Percentiles rank a stretch among this genome's conserved stretches.
These are phyloP conservation scores for Brachionichthys hirsutus DNA, from an alignment of 2,113 vertebrate species.

Conservation along the genomic window DNA sequence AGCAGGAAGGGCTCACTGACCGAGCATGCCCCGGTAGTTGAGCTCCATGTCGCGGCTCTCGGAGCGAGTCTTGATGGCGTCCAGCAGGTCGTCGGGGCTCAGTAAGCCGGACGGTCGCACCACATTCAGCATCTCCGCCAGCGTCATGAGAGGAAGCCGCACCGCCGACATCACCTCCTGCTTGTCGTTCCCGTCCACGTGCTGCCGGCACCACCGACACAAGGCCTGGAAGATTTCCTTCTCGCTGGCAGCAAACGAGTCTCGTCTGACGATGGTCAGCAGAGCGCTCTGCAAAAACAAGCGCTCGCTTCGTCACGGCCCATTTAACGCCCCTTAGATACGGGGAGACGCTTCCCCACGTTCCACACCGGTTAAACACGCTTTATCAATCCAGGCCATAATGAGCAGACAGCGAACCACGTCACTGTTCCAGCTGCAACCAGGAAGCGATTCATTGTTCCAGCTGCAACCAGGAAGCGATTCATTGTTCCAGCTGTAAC, in stretches of 20 bases:
- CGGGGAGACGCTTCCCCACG: too few relatives aligned
- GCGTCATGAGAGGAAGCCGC: slow-evolving; percentile 94
- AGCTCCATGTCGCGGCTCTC: slow-evolving; percentile 99
- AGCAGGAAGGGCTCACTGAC: slow-evolving; percentile 75
- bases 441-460: too few relatives aligned
- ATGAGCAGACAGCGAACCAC: too few relatives aligned
- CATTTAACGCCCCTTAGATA: too few relatives aligned
- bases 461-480: too few relatives aligned
- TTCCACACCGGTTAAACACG: too few relatives aligned
- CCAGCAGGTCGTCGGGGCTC: slow-evolving; percentile 93
- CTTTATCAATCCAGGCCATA: too few relatives aligned
- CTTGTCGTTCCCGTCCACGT: slow-evolving; percentile 79
- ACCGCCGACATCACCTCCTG: slow-evolving; percentile 93
- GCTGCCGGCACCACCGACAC: slow-evolving; percentile 92
- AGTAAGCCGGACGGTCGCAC: slow-evolving; percentile 90
- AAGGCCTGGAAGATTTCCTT: slow-evolving; percentile 96
- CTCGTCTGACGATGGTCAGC: slow-evolving; percentile 86
- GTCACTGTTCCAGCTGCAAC: too few relatives aligned
- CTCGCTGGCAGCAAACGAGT: slow-evolving; percentile 94
- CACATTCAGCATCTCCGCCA: slow-evolving; percentile 94
- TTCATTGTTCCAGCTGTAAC: too few relatives aligned
- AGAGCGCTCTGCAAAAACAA: slow-evolving; percentile 81
- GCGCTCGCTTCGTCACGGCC: too few relatives aligned
- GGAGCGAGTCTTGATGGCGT: slow-evolving; percentile 95
- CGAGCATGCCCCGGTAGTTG: slow-evolving; percentile 96